A percentile compares a stretch with the other conserved stretches of the same genome.
Evolutionary conservation across 2,113 vertebrate species (phyloP).

Genomic region (Canis aureus): DNA sequence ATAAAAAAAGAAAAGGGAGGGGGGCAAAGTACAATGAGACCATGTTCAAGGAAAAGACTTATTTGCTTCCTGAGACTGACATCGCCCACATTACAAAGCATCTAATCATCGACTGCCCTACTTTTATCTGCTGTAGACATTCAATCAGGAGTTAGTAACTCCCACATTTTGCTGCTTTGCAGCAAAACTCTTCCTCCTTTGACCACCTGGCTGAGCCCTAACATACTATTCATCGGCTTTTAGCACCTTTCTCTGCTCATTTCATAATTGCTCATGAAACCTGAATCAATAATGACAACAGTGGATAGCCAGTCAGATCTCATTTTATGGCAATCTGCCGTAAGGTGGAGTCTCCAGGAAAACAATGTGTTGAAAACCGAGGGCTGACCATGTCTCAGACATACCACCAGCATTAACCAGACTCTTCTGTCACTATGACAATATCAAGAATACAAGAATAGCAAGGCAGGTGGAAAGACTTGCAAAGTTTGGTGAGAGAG

Average conservation of each 20-base stretch:
- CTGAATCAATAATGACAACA: conserved; percentile 39
- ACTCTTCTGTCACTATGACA: conserved; percentile 22
- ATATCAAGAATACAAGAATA: not conserved
- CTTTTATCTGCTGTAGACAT: not conserved
- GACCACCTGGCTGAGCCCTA: not conserved
- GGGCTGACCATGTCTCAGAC: not conserved
- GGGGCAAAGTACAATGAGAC: not conserved
- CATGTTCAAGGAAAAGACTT: not conserved
- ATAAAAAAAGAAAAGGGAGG: not conserved
- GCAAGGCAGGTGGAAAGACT: not conserved
- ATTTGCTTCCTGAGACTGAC: not conserved
- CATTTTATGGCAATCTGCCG: conserved; percentile 30
- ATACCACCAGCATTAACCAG: not conserved
- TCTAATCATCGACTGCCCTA: not conserved
- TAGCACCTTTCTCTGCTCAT: not conserved
- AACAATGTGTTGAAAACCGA: not conserved
- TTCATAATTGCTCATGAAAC: conserved; percentile 9
- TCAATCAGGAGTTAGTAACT: not conserved
- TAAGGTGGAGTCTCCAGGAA: not conserved
- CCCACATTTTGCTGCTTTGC: not conserved
- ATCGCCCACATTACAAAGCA: not conserved
- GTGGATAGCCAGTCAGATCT: not conserved
- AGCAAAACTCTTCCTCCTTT: not conserved
- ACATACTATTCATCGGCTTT: not conserved
- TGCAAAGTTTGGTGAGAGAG: not conserved